A percentile compares a stretch with the other conserved stretches of the same genome.
Evolutionary conservation across 2,797 vertebrate genomes (phyloP).

Genomic region (Pseudochromis fuscus): DNA sequence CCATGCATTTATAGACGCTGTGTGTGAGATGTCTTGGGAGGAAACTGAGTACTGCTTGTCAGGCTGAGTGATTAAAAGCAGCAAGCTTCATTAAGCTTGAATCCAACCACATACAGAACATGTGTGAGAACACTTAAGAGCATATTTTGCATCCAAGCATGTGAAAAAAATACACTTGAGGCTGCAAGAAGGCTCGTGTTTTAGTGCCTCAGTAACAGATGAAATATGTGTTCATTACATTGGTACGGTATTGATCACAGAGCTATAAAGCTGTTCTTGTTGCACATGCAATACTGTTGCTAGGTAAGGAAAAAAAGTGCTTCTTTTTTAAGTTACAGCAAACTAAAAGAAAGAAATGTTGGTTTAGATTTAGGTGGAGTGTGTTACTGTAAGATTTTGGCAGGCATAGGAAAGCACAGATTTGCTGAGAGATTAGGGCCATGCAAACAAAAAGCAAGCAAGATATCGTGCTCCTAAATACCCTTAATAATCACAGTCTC

Average conservation of each 20-base stretch:
- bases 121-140: slow-evolving; percentile 20
- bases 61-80: slow-evolving; percentile 38
- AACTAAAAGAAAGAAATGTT: neutral
- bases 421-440: no score
- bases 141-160: slow-evolving; percentile 34
- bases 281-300: slow-evolving; percentile 1
- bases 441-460: no score
- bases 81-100: slow-evolving; percentile 60
- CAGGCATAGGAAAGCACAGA: no score
- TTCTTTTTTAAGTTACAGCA: slow-evolving; percentile 7
- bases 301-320: neutral
- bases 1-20: neutral
- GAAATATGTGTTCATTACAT: slow-evolving; percentile 11
- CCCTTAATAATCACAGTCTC: neutral
- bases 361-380: neutral
- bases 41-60: slow-evolving; percentile 27
- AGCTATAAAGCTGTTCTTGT: slow-evolving; percentile 27
- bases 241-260: slow-evolving; percentile 16
- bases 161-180: slow-evolving; percentile 19
- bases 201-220: slow-evolving; percentile 27
- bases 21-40: neutral
- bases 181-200: neutral
- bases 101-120: slow-evolving; percentile 32
- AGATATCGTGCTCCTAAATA: no score
- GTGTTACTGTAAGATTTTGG: neutral